Base-by-base conservation (phyloP, 2,888 invertebrate genomes). In the Pollenia angustigena region DNA sequence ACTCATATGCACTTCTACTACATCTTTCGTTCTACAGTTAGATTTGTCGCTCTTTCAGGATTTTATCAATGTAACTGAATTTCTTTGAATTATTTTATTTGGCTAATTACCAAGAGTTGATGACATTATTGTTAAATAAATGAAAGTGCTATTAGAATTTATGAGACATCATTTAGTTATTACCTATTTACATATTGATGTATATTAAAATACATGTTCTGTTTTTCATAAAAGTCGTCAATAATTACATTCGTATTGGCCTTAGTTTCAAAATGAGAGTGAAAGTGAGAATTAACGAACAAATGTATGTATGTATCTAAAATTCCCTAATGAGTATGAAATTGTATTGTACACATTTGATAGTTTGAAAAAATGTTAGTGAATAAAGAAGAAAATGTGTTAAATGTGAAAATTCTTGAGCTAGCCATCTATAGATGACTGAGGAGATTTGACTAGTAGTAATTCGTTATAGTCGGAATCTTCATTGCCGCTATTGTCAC, bases 401-500 rank as follows among this genome's bases (percentile, higher is more conserved):
- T 54, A 60, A 68, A 46, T 52, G 1, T 56, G n/a, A 32, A 74
- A 62, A 50, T 66, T 81, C 42, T 71, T 82, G 89, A 90, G 46
- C 52, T 80, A 89, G 23, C 89, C 89, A 66, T 93, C 93, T 82
- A 90, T 91, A 4, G 93, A 93, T 52, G 93, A 92, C 82, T 92
- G 91, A 50, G 92, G 91, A 16, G 93, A 92, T 76, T 93, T 93
- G 79, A 92, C 92, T 52, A 93, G 88, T 62, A 93, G 78, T 54
- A 93, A 89, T 88, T 93, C 93, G 78, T 93, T 93, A 89, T 93
- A 93, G 88, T 93, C 93, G 50, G 93, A 91, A 89, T 93, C 93
- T 89, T 93, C 93, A 88, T 92, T 93, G 83, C 92, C 92, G 83
- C 91, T 90, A 81, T 90, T 92, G 88, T 93, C 93, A 9, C 91